Evolutionary conservation across 2,113 vertebrate genomes (phyloP), one percentile per base, ranked within the genome.

Genomic region (Chloropsis hardwickii): DNA sequence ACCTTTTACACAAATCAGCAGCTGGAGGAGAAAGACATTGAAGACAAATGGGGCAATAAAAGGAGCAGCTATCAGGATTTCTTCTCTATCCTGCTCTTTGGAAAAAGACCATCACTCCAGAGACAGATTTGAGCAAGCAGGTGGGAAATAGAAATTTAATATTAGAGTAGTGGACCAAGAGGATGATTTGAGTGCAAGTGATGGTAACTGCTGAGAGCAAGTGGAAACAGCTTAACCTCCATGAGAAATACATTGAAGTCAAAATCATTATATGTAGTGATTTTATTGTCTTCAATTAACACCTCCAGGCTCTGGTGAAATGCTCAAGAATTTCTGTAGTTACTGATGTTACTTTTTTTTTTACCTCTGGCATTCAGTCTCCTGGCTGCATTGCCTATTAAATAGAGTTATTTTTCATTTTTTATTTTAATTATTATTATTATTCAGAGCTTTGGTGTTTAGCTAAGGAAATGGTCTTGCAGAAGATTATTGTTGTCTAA

Each of bases 281-380:
- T 88, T 91, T 88, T 95, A 86, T 48, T 86, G 28, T 64, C 69
- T 73, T 83, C 58, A 94, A 66, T 95, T 94, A 96, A 72, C 33
- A 62, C 17, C 31, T 77, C 35, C 40, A 90, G 53, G 14, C 69
- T 90, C 81, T 77, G 45, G 35, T 62, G 12, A 78, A 58, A 9
- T 78, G 76, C 65, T 86, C 65, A 78, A 67, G 47, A 83, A 82
- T 85, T 60, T 62, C 28, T 86, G 50, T 48, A 45, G 31, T 35
- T 84, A 33, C 35, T 44, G n/a, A 40, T 19, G 12, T 17, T 57
- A 29, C 2, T 25, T 10, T 35, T 24, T 39, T 39, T 40, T 56
- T 56, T 31, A 19, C 17, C 4, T 51, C 44, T 86, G 53, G 45
- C 22, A 27, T 33, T 35, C 28, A 39, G 4, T 24, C 25, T 88